Percentiles rank a stretch among this genome's conserved stretches.
Evolutionary conservation across 2,888 invertebrate species (phyloP).

Genomic region (Tetramorium bicarinatum): DNA sequence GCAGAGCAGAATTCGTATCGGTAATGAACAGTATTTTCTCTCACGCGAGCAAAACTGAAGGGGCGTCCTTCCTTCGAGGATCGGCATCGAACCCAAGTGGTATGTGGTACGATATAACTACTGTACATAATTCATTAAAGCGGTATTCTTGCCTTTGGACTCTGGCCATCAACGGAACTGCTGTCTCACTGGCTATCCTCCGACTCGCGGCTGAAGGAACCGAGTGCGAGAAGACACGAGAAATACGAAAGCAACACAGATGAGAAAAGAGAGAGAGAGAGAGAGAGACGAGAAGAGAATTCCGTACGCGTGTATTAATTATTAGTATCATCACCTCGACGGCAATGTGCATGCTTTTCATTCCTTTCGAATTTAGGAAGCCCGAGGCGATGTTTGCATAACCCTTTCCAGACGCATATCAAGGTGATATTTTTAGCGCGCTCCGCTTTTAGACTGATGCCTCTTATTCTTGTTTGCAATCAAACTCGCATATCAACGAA

Average conservation of each 20-base stretch:
- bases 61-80: slow-evolving; percentile 44
- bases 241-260: slow-evolving; percentile 41
- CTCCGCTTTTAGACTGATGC: slow-evolving; percentile 15
- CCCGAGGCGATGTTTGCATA: slow-evolving; percentile 17
- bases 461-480: slow-evolving; percentile 25
- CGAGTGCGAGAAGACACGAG: slow-evolving; percentile 15
- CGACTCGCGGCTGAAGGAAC: slow-evolving; percentile 42
- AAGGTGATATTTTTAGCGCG: slow-evolving; percentile 4
- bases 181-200: slow-evolving; percentile 61
- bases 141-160: slow-evolving; percentile 64
- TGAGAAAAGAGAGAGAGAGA: background rate
- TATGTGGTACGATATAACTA: slow-evolving; percentile 68
- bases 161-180: slow-evolving; percentile 62
- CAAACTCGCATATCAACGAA: background rate
- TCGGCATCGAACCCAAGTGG: slow-evolving; percentile 43
- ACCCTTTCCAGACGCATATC: slow-evolving; percentile 10
- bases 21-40: slow-evolving; percentile 52
- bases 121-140: slow-evolving; percentile 74
- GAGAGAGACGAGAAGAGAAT: slow-evolving; percentile 18
- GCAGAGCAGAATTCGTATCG: slow-evolving; percentile 41
- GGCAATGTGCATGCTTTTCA: slow-evolving; percentile 28
- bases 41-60: slow-evolving; percentile 33
- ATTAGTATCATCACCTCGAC: slow-evolving; percentile 62
- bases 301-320: slow-evolving; percentile 64
- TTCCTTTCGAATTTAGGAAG: slow-evolving; percentile 32